These are phyloP conservation scores for Apeltes quadracus DNA, from an alignment of 2,113 vertebrate genomes.

Conservation along the genomic window DNA sequence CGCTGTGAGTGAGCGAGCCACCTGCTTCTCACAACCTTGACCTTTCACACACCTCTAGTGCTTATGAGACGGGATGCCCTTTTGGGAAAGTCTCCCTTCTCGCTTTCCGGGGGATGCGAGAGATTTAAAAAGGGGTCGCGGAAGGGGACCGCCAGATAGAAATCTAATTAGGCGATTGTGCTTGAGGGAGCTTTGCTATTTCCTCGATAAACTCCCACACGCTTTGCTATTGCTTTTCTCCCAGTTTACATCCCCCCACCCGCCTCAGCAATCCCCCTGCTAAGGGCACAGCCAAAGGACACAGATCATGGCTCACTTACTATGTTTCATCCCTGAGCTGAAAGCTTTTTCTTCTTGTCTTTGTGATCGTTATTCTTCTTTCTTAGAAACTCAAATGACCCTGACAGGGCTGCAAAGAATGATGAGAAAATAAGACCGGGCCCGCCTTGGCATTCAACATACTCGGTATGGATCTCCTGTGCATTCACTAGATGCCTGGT, in stretches of 20 bases:
- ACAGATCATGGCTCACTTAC: conserved; percentile 56
- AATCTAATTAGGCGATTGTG: conserved; percentile 83
- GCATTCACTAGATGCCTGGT: not conserved
- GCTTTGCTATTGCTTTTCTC: conserved; percentile 42
- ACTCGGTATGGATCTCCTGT: conserved; percentile 13
- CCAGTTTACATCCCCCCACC: conserved; percentile 20
- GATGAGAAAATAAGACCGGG: conserved; percentile 38
- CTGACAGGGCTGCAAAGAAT: conserved; percentile 29
- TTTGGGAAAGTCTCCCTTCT: conserved; percentile 64
- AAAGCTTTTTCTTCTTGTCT: conserved; percentile 24
- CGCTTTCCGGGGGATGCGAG: conserved; percentile 60
- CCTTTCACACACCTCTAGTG: conserved; percentile 45
- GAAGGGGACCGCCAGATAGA: conserved; percentile 75
- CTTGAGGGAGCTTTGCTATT: conserved; percentile 74
- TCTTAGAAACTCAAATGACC: conserved; percentile 28
- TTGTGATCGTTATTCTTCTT: conserved; percentile 52
- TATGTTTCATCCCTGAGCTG: conserved; percentile 14
- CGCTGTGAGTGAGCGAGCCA: conserved; percentile 46
- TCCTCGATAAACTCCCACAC: conserved; percentile 80
- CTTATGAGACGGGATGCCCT: conserved; percentile 49
- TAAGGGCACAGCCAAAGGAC: conserved; percentile 59
- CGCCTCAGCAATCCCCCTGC: conserved; percentile 49
- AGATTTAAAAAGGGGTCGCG: conserved; percentile 78
- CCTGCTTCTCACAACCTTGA: conserved; percentile 69
- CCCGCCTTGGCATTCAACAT: conserved; percentile 26